Evolutionary conservation across 2,797 vertebrate genomes (phyloP).

Genomic region (Propithecus perrieri): DNA sequence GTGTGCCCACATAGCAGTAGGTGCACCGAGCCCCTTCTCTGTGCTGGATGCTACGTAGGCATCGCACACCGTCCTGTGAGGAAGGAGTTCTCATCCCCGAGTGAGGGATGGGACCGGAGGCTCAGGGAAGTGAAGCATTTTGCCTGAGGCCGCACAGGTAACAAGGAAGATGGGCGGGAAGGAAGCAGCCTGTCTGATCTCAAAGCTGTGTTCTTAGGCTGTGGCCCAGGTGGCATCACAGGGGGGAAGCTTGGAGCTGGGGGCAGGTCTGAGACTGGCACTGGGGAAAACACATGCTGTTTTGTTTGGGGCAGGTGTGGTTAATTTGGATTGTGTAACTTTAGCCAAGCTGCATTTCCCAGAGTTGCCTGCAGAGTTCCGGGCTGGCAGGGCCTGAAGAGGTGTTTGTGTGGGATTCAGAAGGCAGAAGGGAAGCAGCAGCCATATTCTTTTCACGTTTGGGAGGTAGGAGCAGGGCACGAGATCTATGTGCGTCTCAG

Average conservation of each 20-base stretch:
- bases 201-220: background rate
- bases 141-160: background rate
- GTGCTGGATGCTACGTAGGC: too few relatives aligned
- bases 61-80: accelerated
- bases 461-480: background rate
- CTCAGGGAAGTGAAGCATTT: background rate
- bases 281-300: background rate
- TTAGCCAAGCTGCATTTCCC: background rate
- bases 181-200: background rate
- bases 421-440: background rate
- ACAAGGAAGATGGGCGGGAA: background rate
- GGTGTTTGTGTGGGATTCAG: background rate
- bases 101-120: background rate
- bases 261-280: background rate
- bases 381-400: background rate
- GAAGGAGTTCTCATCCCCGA: too few relatives aligned
- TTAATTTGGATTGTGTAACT: background rate
- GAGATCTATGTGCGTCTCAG: background rate
- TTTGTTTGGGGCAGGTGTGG: background rate
- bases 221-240: background rate
- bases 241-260: background rate
- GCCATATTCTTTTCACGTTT: background rate
- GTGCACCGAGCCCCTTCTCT: background rate
- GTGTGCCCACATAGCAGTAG: background rate
- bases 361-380: background rate